A percentile compares a stretch with the other conserved stretches of the same genome.
These are phyloP conservation scores for Drosophila buzzatii DNA, from an alignment of 2,888 invertebrate genomes.

Conservation along the genomic window DNA sequence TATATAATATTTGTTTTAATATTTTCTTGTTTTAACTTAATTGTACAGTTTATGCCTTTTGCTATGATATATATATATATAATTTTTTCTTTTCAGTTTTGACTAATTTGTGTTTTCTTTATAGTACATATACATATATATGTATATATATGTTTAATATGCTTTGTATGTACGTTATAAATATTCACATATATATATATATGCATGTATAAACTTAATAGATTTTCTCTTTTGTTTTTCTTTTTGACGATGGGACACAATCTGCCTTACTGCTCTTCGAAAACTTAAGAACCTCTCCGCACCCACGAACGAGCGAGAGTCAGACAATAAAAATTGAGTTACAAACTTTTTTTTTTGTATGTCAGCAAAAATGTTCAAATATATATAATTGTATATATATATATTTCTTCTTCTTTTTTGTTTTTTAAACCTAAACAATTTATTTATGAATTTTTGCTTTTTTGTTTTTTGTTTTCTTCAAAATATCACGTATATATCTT, in stretches of 20 bases:
- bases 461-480: slow-evolving; percentile 63
- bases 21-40: slow-evolving; percentile 43
- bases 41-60: slow-evolving; percentile 67
- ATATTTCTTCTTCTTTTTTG: slow-evolving; percentile 46
- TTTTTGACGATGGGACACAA: slow-evolving; percentile 77
- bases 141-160: slow-evolving; percentile 28
- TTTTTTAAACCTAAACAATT: slow-evolving; percentile 77
- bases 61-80: slow-evolving; percentile 55
- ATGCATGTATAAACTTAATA: slow-evolving; percentile 76
- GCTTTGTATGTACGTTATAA: slow-evolving; percentile 50
- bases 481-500: slow-evolving; percentile 82
- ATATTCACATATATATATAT: slow-evolving; percentile 59
- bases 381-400: slow-evolving; percentile 58
- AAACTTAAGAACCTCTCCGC: slow-evolving; percentile 68
- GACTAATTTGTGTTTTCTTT: slow-evolving; percentile 56
- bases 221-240: slow-evolving; percentile 42
- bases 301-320: slow-evolving; percentile 34
- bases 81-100: slow-evolving; percentile 44
- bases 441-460: slow-evolving; percentile 77
- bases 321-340: slow-evolving; percentile 77
- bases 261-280: slow-evolving; percentile 64
- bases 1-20: slow-evolving; percentile 55
- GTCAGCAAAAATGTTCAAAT: slow-evolving; percentile 75
- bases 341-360: slow-evolving; percentile 68
- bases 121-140: slow-evolving; percentile 34